These are phyloP conservation scores for Acleris literana DNA, from an alignment of 2,888 invertebrate species.

Conservation along the genomic window DNA sequence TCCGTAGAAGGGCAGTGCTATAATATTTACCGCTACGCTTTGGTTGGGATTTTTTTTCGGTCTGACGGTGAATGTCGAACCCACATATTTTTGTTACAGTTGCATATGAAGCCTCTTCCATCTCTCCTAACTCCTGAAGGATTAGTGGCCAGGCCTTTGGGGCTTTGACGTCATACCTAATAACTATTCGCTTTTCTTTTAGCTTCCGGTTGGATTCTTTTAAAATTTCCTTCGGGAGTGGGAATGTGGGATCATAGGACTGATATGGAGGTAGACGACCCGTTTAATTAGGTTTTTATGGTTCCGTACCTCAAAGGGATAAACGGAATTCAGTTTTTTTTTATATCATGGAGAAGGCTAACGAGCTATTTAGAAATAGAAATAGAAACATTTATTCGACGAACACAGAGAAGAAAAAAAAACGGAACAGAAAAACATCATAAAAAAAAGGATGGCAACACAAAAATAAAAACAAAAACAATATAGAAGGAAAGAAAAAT, in stretches of 20 bases:
- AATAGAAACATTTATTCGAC: too few species aligned
- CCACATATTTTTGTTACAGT: neutral
- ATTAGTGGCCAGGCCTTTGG: slow-evolving; percentile 58
- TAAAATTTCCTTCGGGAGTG: neutral
- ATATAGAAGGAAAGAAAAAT: too few species aligned
- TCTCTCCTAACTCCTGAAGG: slow-evolving; percentile 52
- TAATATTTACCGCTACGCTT: too few species aligned
- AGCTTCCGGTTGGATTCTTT: slow-evolving; percentile 6
- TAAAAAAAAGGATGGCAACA: too few species aligned
- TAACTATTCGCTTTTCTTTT: slow-evolving; percentile 58
- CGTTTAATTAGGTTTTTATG: neutral
- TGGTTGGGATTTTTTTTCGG: too few species aligned
- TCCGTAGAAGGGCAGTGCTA: too few species aligned
- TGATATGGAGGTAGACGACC: neutral
- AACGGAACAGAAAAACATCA: too few species aligned
- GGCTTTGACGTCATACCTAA: slow-evolving; percentile 56
- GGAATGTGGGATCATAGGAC: neutral
- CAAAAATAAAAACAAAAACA: too few species aligned
- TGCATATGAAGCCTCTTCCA: slow-evolving; percentile 48
- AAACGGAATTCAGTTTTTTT: neutral
- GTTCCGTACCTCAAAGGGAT: neutral
- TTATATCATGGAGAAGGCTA: too few species aligned
- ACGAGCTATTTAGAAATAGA: too few species aligned
- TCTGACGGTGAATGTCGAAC: too few species aligned
- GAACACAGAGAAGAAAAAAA: too few species aligned